Base-by-base conservation (phyloP, 2,113 vertebrate species). In the Monopterus albus region DNA sequence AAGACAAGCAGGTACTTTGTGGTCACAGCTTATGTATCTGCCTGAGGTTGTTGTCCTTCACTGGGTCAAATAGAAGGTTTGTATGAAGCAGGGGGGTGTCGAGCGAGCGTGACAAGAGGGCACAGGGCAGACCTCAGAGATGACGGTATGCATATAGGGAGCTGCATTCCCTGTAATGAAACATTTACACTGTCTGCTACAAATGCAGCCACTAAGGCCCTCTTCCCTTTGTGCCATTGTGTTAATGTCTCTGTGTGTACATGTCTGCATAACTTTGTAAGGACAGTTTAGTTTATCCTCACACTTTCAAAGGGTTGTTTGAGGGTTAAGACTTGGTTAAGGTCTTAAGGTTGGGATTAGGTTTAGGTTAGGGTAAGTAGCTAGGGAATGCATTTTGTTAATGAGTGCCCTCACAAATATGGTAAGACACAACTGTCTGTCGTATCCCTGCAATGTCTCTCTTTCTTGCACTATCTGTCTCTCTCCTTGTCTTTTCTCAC, bases 111-210 rank as follows among this genome's bases (percentile, higher is more conserved):
- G 74, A 69, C 64, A 47, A 64, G 55, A 84, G 81, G 66, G 83
- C 84, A 75, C 26, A n/a, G 61, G 66, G 71, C 53, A 46, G 25
- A 72, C 53, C 76, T 46, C 26, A 46, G 51, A 70, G 72, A 87
- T 64, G 40, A 71, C 66, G 72, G 47, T 49, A 64, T 23, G 14
- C 43, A 49, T 75, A 9, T 35, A 78, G 53, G 28, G 52, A 49
- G 65, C 61, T 84, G 64, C 67, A 66, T 78, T 83, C 84, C 62
- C 56, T 78, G 66, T 81, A 75, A 80, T 90, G 25, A 87, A 91
- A 88, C 71, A 89, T 90, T 68, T 58, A 90, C 64, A 56, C 36
- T 7, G 3, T 50, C 42, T 47, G 21, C 51, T 29, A 56, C 78
- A 62, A 81, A 72, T 66, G 57, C 33, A 81, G 51, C 25, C 17